Percentiles rank a stretch among this genome's conserved stretches.
These are phyloP conservation scores for Microplitis deprimator DNA, from an alignment of 2,888 invertebrate species.

Conservation along the genomic window DNA sequence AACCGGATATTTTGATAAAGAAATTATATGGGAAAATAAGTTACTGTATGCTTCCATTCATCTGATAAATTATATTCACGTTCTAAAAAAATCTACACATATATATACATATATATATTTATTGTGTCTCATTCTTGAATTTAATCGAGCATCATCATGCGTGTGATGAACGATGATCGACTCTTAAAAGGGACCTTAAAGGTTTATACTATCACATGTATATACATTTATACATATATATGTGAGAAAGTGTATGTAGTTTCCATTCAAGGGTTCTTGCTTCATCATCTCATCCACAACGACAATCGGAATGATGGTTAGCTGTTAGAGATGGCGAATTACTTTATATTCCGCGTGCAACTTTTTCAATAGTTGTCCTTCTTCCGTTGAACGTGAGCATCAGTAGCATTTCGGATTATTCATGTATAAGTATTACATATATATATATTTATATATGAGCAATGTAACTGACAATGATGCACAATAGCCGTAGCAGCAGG, in stretches of 20 bases:
- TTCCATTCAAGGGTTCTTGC: slow-evolving; percentile 1
- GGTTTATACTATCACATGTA: not conserved
- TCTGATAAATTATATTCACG: too few species aligned
- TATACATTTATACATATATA: not conserved
- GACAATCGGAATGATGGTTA: not conserved
- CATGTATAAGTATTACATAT: not conserved
- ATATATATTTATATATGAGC: not conserved
- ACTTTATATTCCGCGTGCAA: not conserved
- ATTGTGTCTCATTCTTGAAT: not conserved
- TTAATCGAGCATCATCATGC: not conserved
- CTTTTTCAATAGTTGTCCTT: not conserved
- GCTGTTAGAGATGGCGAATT: not conserved
- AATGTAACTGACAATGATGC: not conserved
- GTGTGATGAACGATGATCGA: not conserved
- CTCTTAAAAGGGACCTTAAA: not conserved
- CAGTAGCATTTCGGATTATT: too few species aligned
- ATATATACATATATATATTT: not conserved
- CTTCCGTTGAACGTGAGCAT: not conserved
- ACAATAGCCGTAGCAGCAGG: not conserved
- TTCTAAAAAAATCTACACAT: too few species aligned
- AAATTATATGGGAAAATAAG: too few species aligned
- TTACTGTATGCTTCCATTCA: too few species aligned
- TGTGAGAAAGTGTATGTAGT: not conserved
- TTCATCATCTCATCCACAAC: not conserved
- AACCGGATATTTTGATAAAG: too few species aligned